Base-by-base conservation (phyloP, 2,797 vertebrate species). In the Serranus cabrilla region DNA sequence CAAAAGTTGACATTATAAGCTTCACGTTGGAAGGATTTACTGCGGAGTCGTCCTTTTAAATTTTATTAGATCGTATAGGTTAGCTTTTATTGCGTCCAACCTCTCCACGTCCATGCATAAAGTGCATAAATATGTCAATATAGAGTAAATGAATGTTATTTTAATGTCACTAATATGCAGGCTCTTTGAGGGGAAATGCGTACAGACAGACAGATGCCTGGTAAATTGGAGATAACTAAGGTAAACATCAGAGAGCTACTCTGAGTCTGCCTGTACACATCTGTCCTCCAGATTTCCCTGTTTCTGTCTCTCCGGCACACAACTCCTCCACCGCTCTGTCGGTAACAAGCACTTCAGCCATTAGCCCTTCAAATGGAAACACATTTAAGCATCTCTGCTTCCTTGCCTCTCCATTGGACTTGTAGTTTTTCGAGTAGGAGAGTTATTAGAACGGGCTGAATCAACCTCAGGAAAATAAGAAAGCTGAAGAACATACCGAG, bases 361-460 rank as follows among this genome's bases (percentile, higher is more conserved):
- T 93, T 92, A 91, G 89, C 62, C 72, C 87, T 85, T 90, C 90
- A 90, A 92, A 93, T 91, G 89, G 84, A 93, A 94, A 93, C 89
- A 91, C 88, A 89, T 90, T 91, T 88, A 85, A 88, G 76, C 80
- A 75, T 87, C 86, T 85, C 74, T 67, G 76, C 78, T 74, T 81
- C 64, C 73, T 82, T 80, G 70, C 61, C 73, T 84, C 85, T 82
- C 63, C 31, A 25, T 64, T 56, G 63, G 59, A 76, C 76, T 75
- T 73, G 62, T 62, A 86, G 80, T 87, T 91, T 71, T 84, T 83
- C n/a, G 34, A 83, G 81, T 80, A 64, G 63, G 62, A 63, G 76
- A 73, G 82, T 89, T 90, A 92, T 89, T 90, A 82, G 87, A 87
- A 85, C 61, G 50, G 71, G 42, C 68, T 80, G 74, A 89, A 80